Evolutionary conservation across 2,113 vertebrate species (phyloP), one percentile per base, ranked within the genome.

Genomic region (Burhinus bistriatus): DNA sequence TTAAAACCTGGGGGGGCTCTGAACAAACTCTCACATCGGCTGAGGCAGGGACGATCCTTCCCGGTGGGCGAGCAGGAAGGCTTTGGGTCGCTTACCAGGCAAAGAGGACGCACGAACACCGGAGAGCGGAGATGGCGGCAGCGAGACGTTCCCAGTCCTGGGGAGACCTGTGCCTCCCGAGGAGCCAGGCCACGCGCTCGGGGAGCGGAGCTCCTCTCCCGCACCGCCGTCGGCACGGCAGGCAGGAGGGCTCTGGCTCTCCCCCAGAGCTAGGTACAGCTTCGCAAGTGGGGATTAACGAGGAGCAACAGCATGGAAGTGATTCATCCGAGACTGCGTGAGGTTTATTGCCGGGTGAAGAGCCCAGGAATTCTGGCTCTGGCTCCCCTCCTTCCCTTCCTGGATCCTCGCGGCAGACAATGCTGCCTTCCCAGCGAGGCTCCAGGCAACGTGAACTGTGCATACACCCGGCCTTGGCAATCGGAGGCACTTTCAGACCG

Each of bases 301-400:
- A 73, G 72, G 87, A 79, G 83, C 83, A 59, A 84, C 62, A 57
- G 91, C 79, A 38, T 32, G 83, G 83, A 71, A 91, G 88, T 7
- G 83, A 84, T 84, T 93, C 73, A 49, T 7, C 45, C n/a, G 3
- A 42, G 52, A 10, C 76, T 18, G 86, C 11, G 8, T 14, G 61
- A 36, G 73, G 73, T 44, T 80, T 65, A 83, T 59, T 47, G 87
- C 76, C 12, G 84, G 76, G 65, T 77, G 76, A 93, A 10, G 78
- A 93, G 90, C 87, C 34, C 71, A 83, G 90, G 80, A 81, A 82
- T 69, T 10, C 94, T 68, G 92, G 89, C 80, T 73, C 70, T 19
- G 3, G 12, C 55, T 79, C 42, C 59, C 36, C 59, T 52, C 61
- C 65, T 86, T 81, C 90, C 86, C 90, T 55, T 52, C 80, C 89